Evolutionary conservation across 64 coral and sea anemone species (phyloP).

Genomic region (Anthopleura sola): DNA sequence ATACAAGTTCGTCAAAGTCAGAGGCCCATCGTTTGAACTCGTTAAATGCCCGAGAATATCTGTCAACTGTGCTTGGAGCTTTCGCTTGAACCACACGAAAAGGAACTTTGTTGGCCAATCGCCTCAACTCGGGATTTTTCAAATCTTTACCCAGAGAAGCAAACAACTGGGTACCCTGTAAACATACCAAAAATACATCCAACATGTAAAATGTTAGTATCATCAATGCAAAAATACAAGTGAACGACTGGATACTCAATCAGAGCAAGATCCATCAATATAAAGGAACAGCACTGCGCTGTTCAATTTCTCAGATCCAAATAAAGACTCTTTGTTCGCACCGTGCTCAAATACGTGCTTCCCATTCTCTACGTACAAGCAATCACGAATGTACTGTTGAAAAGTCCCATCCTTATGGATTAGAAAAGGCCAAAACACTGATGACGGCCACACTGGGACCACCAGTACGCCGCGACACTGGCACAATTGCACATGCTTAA

Average conservation of each 20-base stretch:
- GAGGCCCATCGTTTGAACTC: slow-evolving; percentile 38
- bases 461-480: too few relatives aligned
- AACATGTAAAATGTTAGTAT: too few relatives aligned
- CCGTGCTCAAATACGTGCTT: slow-evolving; percentile 4
- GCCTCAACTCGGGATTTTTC: slow-evolving; percentile 29
- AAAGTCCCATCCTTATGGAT: neutral
- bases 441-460: neutral
- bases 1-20: slow-evolving; percentile 7
- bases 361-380: slow-evolving; percentile 18
- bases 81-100: slow-evolving; percentile 16
- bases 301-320: slow-evolving; percentile 31
- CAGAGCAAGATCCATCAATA: neutral
- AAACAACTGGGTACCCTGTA: slow-evolving; percentile 27
- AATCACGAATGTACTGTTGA: neutral
- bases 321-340: slow-evolving; percentile 27
- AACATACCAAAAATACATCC: neutral
- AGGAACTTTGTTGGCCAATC: slow-evolving; percentile 28
- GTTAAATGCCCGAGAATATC: slow-evolving; percentile 39
- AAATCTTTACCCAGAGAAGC: neutral
- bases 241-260: too few relatives aligned
- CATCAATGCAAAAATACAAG: neutral
- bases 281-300: slow-evolving; percentile 29
- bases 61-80: slow-evolving; percentile 40
- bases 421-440: neutral
- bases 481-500: neutral